These are phyloP conservation scores for Epinephelus awoara DNA, from an alignment of 2,797 vertebrate species.

Conservation along the genomic window DNA sequence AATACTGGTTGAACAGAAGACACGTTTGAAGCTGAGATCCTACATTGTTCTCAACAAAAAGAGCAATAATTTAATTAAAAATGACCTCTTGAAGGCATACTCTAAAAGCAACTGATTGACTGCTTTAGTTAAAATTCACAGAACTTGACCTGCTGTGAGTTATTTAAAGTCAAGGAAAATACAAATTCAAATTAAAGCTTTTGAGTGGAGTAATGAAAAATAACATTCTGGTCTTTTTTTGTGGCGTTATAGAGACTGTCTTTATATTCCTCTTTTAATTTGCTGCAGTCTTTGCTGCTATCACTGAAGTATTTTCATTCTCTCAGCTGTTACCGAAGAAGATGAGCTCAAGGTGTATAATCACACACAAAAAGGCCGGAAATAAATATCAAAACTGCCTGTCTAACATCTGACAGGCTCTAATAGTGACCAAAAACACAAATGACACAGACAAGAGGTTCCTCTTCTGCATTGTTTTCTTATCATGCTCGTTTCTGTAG, in stretches of 20 bases:
- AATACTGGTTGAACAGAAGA: background rate
- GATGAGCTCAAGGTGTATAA: background rate
- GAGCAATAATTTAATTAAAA: background rate
- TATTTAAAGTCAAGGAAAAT: background rate
- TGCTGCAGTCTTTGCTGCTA: background rate
- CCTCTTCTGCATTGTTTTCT: background rate
- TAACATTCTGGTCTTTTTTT: background rate
- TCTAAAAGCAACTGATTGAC: background rate
- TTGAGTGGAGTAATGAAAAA: background rate
- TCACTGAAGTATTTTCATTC: background rate
- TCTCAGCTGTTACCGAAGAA: background rate
- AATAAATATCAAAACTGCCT: background rate
- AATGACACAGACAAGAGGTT: background rate
- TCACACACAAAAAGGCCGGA: background rate
- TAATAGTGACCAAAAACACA: background rate
- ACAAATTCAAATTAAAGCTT: background rate
- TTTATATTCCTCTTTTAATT: background rate
- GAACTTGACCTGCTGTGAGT: background rate
- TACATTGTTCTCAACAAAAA: background rate
- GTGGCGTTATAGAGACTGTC: background rate
- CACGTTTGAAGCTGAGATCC: background rate
- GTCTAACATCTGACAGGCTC: background rate
- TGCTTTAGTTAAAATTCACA: background rate
- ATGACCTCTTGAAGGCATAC: background rate
- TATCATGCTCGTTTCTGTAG: slow-evolving; percentile 17